Percentiles rank a stretch among this genome's conserved stretches.
These are phyloP conservation scores for Limnothrissa miodon DNA, from an alignment of 2,113 vertebrate species.

Conservation along the genomic window DNA sequence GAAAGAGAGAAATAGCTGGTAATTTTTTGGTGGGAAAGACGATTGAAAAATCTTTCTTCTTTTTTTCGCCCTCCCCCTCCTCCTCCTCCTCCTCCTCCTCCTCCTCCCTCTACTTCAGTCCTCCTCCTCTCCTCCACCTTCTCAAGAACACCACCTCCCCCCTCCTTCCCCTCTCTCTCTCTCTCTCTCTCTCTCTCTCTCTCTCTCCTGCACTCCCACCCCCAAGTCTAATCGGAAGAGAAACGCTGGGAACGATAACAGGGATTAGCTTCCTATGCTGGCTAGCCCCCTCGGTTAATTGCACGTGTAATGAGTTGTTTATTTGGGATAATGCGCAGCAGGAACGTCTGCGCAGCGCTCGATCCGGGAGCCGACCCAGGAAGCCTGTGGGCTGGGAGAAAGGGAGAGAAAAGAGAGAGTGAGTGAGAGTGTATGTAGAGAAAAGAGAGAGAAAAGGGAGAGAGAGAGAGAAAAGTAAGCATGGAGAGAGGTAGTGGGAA, in stretches of 20 bases:
- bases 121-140: conserved; percentile 35
- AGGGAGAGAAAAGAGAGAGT: conserved; percentile 41
- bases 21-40: conserved; percentile 59
- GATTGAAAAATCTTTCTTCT: conserved; percentile 51
- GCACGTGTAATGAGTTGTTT: conserved; percentile 80
- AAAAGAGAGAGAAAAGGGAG: not conserved
- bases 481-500: not conserved
- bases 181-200: not conserved
- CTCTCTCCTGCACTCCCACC: conserved; percentile 15
- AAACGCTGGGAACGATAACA: conserved; percentile 67
- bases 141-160: conserved; percentile 25
- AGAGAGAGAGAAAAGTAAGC: not conserved
- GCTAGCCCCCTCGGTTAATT: conserved; percentile 73
- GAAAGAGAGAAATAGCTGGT: conserved; percentile 16
- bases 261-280: conserved; percentile 71
- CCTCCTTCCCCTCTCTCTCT: conserved; percentile 2
- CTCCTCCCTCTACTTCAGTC: not conserved
- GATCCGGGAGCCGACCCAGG: conserved; percentile 57
- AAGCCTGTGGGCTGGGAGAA: conserved; percentile 43
- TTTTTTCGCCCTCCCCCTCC: conserved; percentile 42
- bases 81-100: conserved; percentile 21
- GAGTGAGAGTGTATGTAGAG: conserved; percentile 10
- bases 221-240: conserved; percentile 63
- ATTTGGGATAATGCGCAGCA: conserved; percentile 76
- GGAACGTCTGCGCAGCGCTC: conserved; percentile 50